A percentile compares a stretch with the other conserved stretches of the same genome.
phyloP scores from a whole-genome alignment of 2,797 vertebrate genomes.

The Garrulus glandarius region DNA sequence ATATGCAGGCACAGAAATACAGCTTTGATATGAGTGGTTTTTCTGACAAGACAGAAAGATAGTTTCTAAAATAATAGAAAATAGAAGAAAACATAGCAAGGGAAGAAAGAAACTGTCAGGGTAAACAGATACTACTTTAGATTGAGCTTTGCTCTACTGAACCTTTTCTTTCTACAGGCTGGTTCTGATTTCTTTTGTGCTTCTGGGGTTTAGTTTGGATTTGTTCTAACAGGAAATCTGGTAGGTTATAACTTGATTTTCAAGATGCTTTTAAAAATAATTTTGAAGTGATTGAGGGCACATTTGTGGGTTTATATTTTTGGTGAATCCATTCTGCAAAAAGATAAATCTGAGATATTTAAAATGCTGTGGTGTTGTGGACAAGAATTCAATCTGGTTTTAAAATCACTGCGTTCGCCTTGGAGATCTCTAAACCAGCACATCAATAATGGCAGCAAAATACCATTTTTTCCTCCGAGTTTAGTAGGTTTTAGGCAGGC shows the following conservation, averaged over 20 bases:
- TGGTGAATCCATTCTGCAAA: not conserved
- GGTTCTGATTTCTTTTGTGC: not conserved
- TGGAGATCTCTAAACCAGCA: not conserved
- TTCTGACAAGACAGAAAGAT: not conserved
- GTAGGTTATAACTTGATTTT: not conserved
- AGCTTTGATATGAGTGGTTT: not conserved
- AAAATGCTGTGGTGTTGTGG: not conserved
- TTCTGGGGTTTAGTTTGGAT: not conserved
- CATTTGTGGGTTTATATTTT: not conserved
- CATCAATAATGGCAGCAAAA: not conserved
- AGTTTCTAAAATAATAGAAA: not conserved
- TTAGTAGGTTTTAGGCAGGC: not conserved
- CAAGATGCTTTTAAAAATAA: not conserved
- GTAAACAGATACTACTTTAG: not conserved
- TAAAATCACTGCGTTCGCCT: not conserved
- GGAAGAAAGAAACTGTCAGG: not conserved
- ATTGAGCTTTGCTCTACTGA: conserved; percentile 33
- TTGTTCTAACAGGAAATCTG: not conserved
- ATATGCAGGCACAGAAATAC: not conserved
- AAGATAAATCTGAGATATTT: not conserved
- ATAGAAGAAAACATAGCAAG: not conserved
- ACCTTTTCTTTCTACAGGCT: not conserved
- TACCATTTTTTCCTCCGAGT: not conserved
- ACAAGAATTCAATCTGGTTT: not conserved
- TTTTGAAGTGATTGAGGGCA: not conserved